Evolutionary conservation across 37 sponge, comb jelly and placozoan species (phyloP).

Genomic region (Chondrosia reniformis): DNA sequence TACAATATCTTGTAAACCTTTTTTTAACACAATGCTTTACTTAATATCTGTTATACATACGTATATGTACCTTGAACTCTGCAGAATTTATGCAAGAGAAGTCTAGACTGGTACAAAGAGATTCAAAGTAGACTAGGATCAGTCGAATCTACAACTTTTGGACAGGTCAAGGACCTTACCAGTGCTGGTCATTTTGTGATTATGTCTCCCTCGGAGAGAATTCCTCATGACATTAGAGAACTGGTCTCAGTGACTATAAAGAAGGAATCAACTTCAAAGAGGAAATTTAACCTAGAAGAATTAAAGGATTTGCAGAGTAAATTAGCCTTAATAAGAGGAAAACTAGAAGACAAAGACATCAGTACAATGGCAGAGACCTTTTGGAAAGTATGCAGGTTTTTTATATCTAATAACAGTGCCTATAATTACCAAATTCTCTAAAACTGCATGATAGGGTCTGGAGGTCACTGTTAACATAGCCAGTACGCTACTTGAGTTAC

Average conservation of each 20-base stretch:
- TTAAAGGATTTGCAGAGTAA: conserved; percentile 77
- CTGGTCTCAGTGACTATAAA: conserved; percentile 32
- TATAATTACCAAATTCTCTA: not conserved
- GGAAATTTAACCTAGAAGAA: conserved; percentile 51
- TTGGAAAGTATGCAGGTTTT: not conserved
- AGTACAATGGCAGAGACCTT: not conserved
- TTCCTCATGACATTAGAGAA: conserved; percentile 22
- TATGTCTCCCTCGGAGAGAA: not conserved
- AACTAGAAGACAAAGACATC: conserved; percentile 36
- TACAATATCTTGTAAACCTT: too few relatives aligned
- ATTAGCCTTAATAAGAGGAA: conserved; percentile 73
- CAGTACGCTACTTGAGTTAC: not conserved
- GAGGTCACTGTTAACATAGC: not conserved
- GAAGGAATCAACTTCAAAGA: conserved; percentile 22
- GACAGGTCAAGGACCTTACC: conserved; percentile 58
- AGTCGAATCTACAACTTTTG: conserved; percentile 59
- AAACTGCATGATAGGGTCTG: not conserved
- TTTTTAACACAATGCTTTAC: too few relatives aligned
- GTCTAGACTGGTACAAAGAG: conserved; percentile 64
- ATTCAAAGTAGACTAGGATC: conserved; percentile 66
- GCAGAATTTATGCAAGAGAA: conserved; percentile 29
- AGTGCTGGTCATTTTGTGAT: conserved; percentile 49
- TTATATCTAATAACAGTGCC: not conserved
- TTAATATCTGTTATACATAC: too few relatives aligned
- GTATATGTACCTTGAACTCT: too few relatives aligned